These are phyloP conservation scores for Chromoteleia sp. DNA, from an alignment of 2,888 invertebrate genomes.

Conservation along the genomic window DNA sequence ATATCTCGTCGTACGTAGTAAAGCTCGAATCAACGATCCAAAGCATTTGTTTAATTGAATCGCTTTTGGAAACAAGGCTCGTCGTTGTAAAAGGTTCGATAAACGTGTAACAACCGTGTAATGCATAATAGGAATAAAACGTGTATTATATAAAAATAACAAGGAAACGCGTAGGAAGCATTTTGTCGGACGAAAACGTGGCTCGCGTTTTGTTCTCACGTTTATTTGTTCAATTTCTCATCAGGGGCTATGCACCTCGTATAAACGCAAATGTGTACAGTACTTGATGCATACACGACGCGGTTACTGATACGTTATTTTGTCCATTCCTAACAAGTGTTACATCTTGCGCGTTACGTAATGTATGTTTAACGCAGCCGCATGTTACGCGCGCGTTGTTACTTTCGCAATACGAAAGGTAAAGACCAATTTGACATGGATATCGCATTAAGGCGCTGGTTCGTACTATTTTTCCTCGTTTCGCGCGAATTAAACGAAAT, in stretches of 20 bases:
- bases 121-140: neutral
- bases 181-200: neutral
- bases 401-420: constrained; percentile 44
- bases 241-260: constrained; percentile 17
- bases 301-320: constrained; percentile 34
- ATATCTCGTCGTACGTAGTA: neutral
- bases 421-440: constrained; percentile 38
- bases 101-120: neutral
- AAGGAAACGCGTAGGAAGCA: neutral
- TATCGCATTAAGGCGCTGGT: constrained; percentile 30
- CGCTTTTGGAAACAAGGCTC: neutral
- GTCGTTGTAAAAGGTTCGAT: neutral
- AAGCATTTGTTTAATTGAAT: neutral
- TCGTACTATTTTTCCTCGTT: constrained; percentile 24
- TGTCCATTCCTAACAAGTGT: constrained; percentile 45
- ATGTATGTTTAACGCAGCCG: constrained; percentile 45
- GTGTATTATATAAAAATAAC: neutral
- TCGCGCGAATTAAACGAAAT: constrained; percentile 33
- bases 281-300: constrained; percentile 26
- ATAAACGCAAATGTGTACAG: constrained; percentile 34
- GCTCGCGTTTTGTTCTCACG: constrained; percentile 14
- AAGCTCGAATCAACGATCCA: neutral
- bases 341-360: constrained; percentile 46
- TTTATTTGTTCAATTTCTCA: constrained; percentile 45
- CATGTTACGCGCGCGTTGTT: constrained; percentile 5